Evolutionary conservation across 2,113 vertebrate species (phyloP).

Genomic region (Enhydra lutris): DNA sequence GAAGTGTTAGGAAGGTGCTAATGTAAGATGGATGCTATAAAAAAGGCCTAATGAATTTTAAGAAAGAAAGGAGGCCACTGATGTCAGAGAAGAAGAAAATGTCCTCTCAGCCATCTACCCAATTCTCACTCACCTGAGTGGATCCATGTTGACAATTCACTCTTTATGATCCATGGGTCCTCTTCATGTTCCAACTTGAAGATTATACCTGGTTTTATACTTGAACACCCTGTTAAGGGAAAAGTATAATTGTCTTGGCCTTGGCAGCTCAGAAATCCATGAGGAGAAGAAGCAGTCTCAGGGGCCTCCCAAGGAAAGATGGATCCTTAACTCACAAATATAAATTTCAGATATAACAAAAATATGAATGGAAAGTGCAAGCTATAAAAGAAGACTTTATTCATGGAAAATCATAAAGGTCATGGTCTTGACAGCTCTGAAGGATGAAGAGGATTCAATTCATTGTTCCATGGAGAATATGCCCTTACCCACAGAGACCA

Average conservation of each 20-base stretch:
- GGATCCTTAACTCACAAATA: background rate
- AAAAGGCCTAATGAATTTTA: background rate
- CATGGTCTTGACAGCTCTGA: background rate
- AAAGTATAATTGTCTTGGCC: background rate
- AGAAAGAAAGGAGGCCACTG: background rate
- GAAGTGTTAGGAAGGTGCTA: background rate
- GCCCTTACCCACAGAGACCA: constrained; percentile 47
- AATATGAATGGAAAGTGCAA: background rate
- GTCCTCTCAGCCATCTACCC: background rate
- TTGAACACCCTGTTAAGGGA: background rate
- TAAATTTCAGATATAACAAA: constrained; percentile 13
- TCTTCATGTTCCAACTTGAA: background rate
- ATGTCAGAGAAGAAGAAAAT: background rate
- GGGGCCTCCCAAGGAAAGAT: background rate
- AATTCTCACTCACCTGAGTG: background rate
- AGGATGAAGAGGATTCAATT: background rate
- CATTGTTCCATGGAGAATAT: background rate
- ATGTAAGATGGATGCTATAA: background rate
- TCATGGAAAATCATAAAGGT: background rate
- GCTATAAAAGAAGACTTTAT: background rate
- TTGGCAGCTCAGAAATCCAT: background rate
- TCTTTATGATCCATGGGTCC: background rate
- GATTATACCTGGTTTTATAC: background rate
- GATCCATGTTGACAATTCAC: background rate
- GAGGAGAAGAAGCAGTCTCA: background rate